A percentile compares a stretch with the other conserved stretches of the same genome.
Evolutionary conservation across 2,113 vertebrate species (phyloP).

Genomic region (Epinephelus moara): DNA sequence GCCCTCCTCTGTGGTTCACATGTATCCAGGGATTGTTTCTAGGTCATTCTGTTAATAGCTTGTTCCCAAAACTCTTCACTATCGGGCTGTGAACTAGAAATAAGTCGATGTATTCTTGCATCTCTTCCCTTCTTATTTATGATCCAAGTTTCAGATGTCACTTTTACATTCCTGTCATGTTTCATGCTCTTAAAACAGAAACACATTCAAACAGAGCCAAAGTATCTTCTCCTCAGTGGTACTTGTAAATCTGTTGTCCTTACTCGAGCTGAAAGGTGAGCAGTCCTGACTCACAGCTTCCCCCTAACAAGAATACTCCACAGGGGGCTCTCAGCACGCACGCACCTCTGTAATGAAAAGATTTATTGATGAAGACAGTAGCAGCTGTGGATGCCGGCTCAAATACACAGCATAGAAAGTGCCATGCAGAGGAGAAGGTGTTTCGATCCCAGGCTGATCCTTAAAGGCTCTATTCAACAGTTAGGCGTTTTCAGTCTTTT

Average conservation of each 20-base stretch:
- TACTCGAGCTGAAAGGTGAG: slow-evolving; percentile 30
- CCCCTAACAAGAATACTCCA: slow-evolving; percentile 40
- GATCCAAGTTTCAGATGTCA: neutral
- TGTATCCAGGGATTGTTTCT: slow-evolving; percentile 68
- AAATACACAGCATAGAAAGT: neutral
- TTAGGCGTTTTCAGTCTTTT: neutral
- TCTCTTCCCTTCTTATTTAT: neutral
- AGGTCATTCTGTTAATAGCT: slow-evolving; percentile 71
- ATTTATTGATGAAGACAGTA: slow-evolving; percentile 32
- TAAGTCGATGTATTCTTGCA: neutral
- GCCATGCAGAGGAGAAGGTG: neutral
- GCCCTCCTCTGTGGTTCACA: slow-evolving; percentile 40
- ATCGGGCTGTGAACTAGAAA: slow-evolving; percentile 49
- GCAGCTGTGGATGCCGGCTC: slow-evolving; percentile 43
- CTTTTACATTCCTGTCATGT: neutral
- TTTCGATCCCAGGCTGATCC: slow-evolving; percentile 13
- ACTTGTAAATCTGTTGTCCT: slow-evolving; percentile 14
- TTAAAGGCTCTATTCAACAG: neutral
- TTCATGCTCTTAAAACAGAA: neutral
- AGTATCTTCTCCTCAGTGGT: neutral
- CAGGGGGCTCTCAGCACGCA: slow-evolving; percentile 11
- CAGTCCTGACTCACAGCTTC: slow-evolving; percentile 36
- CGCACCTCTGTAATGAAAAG: slow-evolving; percentile 33
- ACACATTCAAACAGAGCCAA: neutral
- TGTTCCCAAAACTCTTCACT: slow-evolving; percentile 46